A percentile compares a stretch with the other conserved stretches of the same genome.
Conservation (phyloP, 2,797 vertebrate genomes). For the Sebastes minor region DNA sequence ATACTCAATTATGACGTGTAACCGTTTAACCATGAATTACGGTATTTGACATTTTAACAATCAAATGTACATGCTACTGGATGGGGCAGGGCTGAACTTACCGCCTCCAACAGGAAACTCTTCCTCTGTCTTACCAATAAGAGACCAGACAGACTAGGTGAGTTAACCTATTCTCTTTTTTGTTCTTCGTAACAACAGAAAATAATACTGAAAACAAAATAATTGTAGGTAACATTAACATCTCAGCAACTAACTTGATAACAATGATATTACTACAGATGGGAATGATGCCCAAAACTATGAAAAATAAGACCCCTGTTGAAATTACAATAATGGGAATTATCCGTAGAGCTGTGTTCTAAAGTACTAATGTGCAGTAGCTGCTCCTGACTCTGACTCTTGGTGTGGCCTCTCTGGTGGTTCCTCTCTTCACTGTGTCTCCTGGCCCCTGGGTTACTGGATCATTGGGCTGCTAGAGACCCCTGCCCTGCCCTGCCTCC, state of each 20-base stretch:
- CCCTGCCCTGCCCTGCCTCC: slow-evolving; percentile 37
- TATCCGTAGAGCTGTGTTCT: background rate
- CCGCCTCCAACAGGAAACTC: too few relatives aligned
- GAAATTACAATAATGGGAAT: background rate
- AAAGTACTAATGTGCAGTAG: background rate
- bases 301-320: background rate
- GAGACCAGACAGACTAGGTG: background rate
- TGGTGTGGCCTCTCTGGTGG: slow-evolving; percentile 56
- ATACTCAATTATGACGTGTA: background rate
- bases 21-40: too few relatives aligned
- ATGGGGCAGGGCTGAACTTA: too few relatives aligned
- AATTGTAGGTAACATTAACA: background rate
- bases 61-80: too few relatives aligned
- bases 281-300: background rate
- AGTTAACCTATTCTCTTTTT: too few relatives aligned
- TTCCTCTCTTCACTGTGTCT: slow-evolving; percentile 36
- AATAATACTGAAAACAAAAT: too few relatives aligned
- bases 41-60: too few relatives aligned
- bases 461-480: slow-evolving; percentile 49
- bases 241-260: background rate
- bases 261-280: background rate
- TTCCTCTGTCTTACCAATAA: too few relatives aligned
- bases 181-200: too few relatives aligned
- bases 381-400: background rate
- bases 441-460: slow-evolving; percentile 52